Conservation (phyloP, 1,140 invertebrate genomes). For the Drosophila parabipectinata region DNA sequence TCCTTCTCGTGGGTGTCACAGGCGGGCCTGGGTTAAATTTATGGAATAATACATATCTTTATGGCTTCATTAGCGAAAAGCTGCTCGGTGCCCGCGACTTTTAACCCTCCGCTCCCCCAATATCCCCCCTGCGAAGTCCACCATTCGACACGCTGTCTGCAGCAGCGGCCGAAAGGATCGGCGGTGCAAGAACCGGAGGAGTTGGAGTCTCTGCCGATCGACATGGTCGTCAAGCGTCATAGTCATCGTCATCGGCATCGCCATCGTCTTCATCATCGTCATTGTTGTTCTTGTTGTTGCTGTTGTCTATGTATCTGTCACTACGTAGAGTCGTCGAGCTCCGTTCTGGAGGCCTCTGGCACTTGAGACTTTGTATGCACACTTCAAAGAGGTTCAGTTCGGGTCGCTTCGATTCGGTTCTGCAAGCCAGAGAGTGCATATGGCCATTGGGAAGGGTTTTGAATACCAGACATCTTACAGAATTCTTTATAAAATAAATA, state of each 20-base stretch:
- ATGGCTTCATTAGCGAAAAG: constrained; percentile 80
- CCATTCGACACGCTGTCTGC: constrained; percentile 78
- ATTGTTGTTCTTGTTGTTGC: constrained; percentile 12
- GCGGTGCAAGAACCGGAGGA: constrained; percentile 13
- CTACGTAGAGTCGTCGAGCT: constrained; percentile 39
- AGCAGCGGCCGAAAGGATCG: constrained; percentile 69
- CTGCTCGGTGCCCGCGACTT: constrained; percentile 29
- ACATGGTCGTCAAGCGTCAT: constrained; percentile 58
- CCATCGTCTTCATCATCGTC: constrained; percentile 25
- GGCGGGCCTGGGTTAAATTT: constrained; percentile 62
- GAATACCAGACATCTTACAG: constrained; percentile 4
- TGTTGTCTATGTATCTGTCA: constrained; percentile 59
- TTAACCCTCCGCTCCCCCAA: constrained; percentile 6
- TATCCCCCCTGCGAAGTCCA: constrained; percentile 5
- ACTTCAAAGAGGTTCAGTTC: constrained; percentile 71
- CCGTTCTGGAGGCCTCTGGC: constrained; percentile 54
- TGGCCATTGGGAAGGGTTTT: constrained; percentile 3
- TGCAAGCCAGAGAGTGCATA: background rate
- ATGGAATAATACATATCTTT: constrained; percentile 83
- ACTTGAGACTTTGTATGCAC: constrained; percentile 71
- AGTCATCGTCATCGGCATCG: constrained; percentile 40
- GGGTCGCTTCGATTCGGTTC: constrained; percentile 43
- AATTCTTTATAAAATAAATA: background rate
- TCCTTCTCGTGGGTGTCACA: constrained; percentile 65
- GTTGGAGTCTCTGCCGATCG: constrained; percentile 22